Evolutionary conservation across 2,888 invertebrate species (phyloP).

Genomic region (Formica aserva): DNA sequence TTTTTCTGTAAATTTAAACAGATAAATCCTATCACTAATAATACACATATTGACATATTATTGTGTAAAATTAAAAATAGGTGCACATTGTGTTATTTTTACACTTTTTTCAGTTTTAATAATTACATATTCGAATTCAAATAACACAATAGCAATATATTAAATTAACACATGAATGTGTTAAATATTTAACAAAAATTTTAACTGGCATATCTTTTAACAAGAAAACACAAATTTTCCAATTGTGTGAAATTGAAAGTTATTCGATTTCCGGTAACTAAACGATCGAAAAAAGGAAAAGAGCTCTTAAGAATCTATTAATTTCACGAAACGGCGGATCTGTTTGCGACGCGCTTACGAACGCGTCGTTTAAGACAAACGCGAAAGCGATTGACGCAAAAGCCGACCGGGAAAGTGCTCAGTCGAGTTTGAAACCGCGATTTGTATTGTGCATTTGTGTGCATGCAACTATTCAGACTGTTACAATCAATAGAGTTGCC

Average conservation of each 20-base stretch:
- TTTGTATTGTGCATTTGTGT: not conserved
- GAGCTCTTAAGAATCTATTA: conserved; percentile 7
- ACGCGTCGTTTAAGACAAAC: conserved; percentile 48
- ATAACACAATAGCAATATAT: no score
- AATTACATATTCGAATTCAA: no score
- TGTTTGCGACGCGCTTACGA: conserved; percentile 12
- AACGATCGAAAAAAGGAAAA: not conserved
- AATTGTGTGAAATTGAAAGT: not conserved
- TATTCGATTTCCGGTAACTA: not conserved
- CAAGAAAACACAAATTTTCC: no score
- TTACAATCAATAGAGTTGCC: not conserved
- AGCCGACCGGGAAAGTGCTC: conserved; percentile 40
- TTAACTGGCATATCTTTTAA: no score
- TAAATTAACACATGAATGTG: no score
- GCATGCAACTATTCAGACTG: not conserved
- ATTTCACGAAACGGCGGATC: conserved; percentile 36
- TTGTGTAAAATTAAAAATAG: no score
- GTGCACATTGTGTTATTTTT: no score
- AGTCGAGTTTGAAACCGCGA: not conserved
- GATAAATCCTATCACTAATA: no score
- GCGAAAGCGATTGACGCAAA: conserved; percentile 46
- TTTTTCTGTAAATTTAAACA: no score
- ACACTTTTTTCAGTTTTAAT: no score
- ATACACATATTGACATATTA: no score
- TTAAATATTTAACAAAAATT: no score